These are phyloP conservation scores for Meliscaeva auricollis DNA, from an alignment of 2,888 invertebrate genomes.

Conservation along the genomic window DNA sequence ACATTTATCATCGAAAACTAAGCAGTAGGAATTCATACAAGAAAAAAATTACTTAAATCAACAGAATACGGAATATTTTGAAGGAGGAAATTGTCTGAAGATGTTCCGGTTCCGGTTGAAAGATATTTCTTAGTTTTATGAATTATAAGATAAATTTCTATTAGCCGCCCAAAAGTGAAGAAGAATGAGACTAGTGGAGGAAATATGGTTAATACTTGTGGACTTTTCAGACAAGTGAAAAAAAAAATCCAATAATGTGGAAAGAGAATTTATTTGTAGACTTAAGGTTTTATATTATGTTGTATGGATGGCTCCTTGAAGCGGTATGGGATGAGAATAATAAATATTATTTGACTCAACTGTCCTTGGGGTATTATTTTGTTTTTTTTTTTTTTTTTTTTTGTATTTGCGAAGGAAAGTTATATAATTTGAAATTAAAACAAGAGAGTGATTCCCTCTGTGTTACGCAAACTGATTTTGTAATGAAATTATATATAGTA, in stretches of 20 bases:
- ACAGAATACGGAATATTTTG: slow-evolving; percentile 25
- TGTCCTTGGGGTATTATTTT: slow-evolving; percentile 13
- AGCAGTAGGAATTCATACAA: neutral
- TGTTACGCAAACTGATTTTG: neutral
- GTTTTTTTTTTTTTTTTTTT: too few species aligned
- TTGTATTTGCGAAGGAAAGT: neutral
- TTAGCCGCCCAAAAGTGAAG: neutral
- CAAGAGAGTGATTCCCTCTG: neutral
- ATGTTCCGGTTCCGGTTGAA: slow-evolving; percentile 61
- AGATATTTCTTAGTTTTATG: slow-evolving; percentile 40
- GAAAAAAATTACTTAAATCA: slow-evolving; percentile 22
- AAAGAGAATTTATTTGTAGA: slow-evolving; percentile 15
- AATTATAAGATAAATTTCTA: slow-evolving; percentile 21
- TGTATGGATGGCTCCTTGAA: neutral
- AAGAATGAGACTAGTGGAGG: neutral
- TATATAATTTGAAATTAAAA: slow-evolving; percentile 17
- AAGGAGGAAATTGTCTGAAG: slow-evolving; percentile 63
- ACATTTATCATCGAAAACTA: neutral
- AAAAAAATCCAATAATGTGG: slow-evolving; percentile 3
- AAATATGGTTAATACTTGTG: slow-evolving; percentile 4
- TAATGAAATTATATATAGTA: neutral
- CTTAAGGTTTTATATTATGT: neutral
- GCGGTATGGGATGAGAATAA: slow-evolving; percentile 7
- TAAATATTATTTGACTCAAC: slow-evolving; percentile 3
- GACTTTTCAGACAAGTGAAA: neutral